phyloP scores from a whole-genome alignment of 1,140 invertebrate species.

The Paralvinella palmiformis region DNA sequence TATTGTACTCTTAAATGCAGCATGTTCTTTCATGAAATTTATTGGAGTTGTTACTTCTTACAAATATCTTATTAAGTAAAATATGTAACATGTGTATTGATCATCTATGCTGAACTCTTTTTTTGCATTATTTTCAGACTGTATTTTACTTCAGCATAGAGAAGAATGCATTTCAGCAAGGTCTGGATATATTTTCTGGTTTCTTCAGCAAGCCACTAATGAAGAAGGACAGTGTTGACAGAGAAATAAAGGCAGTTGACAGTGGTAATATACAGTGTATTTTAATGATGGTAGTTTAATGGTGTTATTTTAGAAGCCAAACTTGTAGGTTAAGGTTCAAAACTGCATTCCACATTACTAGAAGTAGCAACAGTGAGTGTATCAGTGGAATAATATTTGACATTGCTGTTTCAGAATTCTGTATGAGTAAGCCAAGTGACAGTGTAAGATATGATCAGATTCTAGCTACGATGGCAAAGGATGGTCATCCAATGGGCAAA shows the following conservation, averaged over 20 bases:
- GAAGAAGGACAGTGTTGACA: constrained; percentile 35
- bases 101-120: too few species aligned
- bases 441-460: constrained; percentile 66
- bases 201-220: constrained; percentile 45
- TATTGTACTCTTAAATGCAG: too few species aligned
- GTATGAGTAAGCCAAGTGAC: constrained; percentile 65
- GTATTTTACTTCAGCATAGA: constrained; percentile 80
- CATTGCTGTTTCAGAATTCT: constrained; percentile 62
- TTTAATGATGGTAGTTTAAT: not conserved
- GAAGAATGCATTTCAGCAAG: constrained; percentile 65
- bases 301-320: not conserved
- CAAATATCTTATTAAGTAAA: too few species aligned
- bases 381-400: too few species aligned
- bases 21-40: too few species aligned
- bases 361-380: not conserved
- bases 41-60: too few species aligned
- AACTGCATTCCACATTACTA: constrained; percentile 1
- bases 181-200: constrained; percentile 60
- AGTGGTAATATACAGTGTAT: constrained; percentile 48
- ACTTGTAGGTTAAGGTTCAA: not conserved
- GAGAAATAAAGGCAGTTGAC: constrained; percentile 44
- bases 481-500: constrained; percentile 66
- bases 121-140: constrained; percentile 2
- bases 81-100: too few species aligned
- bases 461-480: constrained; percentile 60